Percentiles rank a stretch among this genome's conserved stretches.
Conservation (phyloP, 1,140 invertebrate species). For the Mizuhopecten yessoensis region DNA sequence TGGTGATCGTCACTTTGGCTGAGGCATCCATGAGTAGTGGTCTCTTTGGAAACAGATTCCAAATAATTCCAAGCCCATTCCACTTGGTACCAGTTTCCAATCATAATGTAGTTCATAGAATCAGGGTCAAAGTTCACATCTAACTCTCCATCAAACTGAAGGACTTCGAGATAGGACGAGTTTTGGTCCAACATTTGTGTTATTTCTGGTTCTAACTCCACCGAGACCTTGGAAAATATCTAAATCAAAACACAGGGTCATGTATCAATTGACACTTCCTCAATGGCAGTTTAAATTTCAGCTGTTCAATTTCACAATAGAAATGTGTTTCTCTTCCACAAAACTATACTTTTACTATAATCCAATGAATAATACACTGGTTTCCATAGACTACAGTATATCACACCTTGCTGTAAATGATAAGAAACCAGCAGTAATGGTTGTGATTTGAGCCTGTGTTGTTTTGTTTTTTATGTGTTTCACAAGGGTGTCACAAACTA, state of each 20-base stretch:
- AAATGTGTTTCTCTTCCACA: too few species aligned
- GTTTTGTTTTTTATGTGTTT: too few species aligned
- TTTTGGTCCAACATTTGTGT: slow-evolving; percentile 58
- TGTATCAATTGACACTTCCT: too few species aligned
- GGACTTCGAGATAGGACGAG: slow-evolving; percentile 46
- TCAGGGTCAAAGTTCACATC: slow-evolving; percentile 53
- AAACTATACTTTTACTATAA: too few species aligned
- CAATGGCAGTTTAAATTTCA: too few species aligned
- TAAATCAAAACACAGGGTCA: slow-evolving; percentile 15
- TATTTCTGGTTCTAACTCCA: slow-evolving; percentile 47
- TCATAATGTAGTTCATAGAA: slow-evolving; percentile 54
- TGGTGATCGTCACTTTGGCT: not conserved
- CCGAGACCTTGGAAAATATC: slow-evolving; percentile 56
- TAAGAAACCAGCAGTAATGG: too few species aligned
- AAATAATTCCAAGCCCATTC: slow-evolving; percentile 60
- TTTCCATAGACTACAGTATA: too few species aligned
- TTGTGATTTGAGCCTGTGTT: too few species aligned
- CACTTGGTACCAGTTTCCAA: slow-evolving; percentile 58
- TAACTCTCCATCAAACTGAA: slow-evolving; percentile 59
- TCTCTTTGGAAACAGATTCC: not conserved
- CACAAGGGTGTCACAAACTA: too few species aligned
- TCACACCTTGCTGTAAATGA: too few species aligned
- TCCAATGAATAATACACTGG: too few species aligned
- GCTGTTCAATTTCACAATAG: too few species aligned
- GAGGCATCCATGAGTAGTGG: not conserved